Evolutionary conservation across 2,888 invertebrate genomes (phyloP), one percentile per base, ranked within the genome.

Genomic region (Hypomecis punctinalis): DNA sequence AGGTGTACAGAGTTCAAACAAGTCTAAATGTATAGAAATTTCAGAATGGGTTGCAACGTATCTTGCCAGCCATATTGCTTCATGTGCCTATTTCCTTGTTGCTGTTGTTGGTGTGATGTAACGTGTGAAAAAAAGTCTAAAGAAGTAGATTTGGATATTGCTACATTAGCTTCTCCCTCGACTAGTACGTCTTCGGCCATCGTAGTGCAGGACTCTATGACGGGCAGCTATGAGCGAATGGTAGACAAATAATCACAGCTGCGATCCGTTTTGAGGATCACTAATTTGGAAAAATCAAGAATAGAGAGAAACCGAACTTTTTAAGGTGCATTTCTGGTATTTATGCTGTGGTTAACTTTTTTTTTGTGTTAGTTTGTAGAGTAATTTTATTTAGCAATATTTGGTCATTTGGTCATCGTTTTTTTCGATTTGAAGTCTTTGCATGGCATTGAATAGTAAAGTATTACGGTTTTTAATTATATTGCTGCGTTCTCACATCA

Each of bases 61-160:
- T 66, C 65, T 42, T 66, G 65, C 23, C 65, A 61, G 48, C 65
- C 65, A 11, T 61, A 66, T 48, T 66, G 65, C 52, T 66, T 61
- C 42, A 47, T 45, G 57, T 61, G 61, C 47, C 43, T 61, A 6
- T 61, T 66, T 45, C 65, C 65, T 1, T 66, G 65, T 48, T 66
- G 65, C 56, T 66, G 65, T 49, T 66, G 65, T 33, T 66, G 65
- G 65, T 66, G 65, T 9, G 45, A 66, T 35, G 33, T 61, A 35
- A 57, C 9, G 35, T 66, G 61, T 47, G 61, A 66, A 56, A 55
- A n/a, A n/a, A 35, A 45, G 6, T 23, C 51, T 35, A 47, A 60
- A 37, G 46, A 42, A 33, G n/a, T 13, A 37, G 42, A 52, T 13
- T 23, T 52, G 40, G 33, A 52, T 13, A n/a, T 35, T 11, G 5